phyloP scores from a whole-genome alignment of 2,113 vertebrate species.

The Muntiacus muntjak region DNA sequence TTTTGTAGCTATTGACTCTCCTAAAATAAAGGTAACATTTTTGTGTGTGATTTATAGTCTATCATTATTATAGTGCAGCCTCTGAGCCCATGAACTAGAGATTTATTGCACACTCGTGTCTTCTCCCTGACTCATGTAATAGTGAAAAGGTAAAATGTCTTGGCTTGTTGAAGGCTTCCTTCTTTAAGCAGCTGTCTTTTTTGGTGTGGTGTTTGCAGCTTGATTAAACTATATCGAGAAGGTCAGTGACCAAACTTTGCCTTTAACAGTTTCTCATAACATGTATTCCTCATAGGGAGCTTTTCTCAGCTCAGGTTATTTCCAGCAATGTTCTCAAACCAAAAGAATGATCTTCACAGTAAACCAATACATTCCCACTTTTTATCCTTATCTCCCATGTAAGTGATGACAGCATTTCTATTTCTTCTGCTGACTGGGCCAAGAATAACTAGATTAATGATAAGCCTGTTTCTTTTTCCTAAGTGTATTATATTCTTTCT shows the following conservation, averaged over 20 bases:
- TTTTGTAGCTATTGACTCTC: slow-evolving; percentile 49
- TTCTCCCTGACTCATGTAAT: slow-evolving; percentile 67
- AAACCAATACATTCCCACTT: slow-evolving; percentile 82
- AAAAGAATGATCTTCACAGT: slow-evolving; percentile 78
- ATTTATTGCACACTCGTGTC: slow-evolving; percentile 76
- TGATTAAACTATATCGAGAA: slow-evolving; percentile 80
- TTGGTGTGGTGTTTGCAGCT: slow-evolving; percentile 49
- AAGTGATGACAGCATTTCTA: slow-evolving; percentile 80
- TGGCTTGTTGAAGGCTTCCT: slow-evolving; percentile 57
- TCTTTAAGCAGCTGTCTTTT: slow-evolving; percentile 47
- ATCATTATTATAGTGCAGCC: slow-evolving; percentile 70
- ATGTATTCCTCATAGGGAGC: slow-evolving; percentile 78
- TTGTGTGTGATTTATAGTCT: slow-evolving; percentile 64
- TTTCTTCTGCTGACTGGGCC: slow-evolving; percentile 79
- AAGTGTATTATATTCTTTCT: slow-evolving; percentile 78
- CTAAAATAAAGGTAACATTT: slow-evolving; percentile 74
- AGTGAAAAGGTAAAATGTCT: slow-evolving; percentile 76
- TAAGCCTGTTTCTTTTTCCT: slow-evolving; percentile 77
- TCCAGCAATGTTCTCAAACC: slow-evolving; percentile 83
- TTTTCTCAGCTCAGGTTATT: slow-evolving; percentile 83
- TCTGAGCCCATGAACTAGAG: slow-evolving; percentile 70
- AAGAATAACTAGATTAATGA: slow-evolving; percentile 82
- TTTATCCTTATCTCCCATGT: slow-evolving; percentile 79
- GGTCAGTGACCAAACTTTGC: slow-evolving; percentile 82
- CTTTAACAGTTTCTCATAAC: slow-evolving; percentile 83